Evolutionary conservation across 2,113 vertebrate species (phyloP), one percentile per base, ranked within the genome.

Genomic region (Butorides virescens): DNA sequence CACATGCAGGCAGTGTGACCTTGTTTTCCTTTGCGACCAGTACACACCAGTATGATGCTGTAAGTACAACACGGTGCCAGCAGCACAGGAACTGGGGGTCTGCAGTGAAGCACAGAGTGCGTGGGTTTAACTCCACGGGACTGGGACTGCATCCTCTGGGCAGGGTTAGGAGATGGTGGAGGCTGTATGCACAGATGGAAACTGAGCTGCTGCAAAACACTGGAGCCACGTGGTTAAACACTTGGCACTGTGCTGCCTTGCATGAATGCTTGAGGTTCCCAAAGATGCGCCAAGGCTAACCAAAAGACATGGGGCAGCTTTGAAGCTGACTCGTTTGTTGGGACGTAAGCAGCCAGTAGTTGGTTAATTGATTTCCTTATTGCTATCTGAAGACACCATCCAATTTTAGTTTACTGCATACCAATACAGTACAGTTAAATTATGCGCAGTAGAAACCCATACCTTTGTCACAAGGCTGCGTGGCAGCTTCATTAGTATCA

Each of bases 1-100:
- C 56, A 15, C 14, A 14, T 0, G 22, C n/a, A 39, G 3, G 3
- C 25, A 7, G 16, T 0, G 2, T 27, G 37, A 52, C 47, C 56
- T 49, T 7, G 13, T 13, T 55, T 56, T n/a, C 27, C 29, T 44
- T 14, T 70, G n/a, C 0, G 2, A 15, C 9, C 32, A 29, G 52
- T 1, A 15, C 34, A 10, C 39, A 49, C 4, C 44, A 56, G 59
- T 9, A 53, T 0, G 1, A 26, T 7, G 13, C 44, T 2, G 12
- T 27, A 9, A 22, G 6, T 9, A 7, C 49, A 30, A 5, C 23
- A 7, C 6, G 8, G 65, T 16, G 15, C 11, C 46, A 50, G 78
- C 85, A 79, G 78, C 66, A 47, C 34, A 30, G 56, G 36, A 71
- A 44, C 32, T 9, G 49, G 17, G n/a, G 32, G 36, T n/a, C 55